Percentiles rank a stretch among this genome's conserved stretches.
These are phyloP conservation scores for Nibea albiflora DNA, from an alignment of 2,113 vertebrate species.

Conservation along the genomic window DNA sequence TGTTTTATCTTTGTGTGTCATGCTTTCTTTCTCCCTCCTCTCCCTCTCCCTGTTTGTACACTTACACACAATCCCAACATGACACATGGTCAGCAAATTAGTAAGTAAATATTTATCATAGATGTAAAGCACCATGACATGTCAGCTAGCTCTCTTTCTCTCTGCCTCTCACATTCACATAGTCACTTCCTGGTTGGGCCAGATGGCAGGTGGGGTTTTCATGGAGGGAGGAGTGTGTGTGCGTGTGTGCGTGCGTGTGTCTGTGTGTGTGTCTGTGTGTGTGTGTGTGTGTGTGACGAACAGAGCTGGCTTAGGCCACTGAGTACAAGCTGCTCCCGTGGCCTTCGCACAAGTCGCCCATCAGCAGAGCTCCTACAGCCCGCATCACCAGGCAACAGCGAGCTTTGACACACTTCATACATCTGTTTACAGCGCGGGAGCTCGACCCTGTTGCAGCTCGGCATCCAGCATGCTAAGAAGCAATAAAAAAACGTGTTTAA, in stretches of 20 bases:
- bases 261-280: conserved; percentile 5
- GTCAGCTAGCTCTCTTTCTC: conserved; percentile 36
- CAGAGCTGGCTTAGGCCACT: conserved; percentile 58
- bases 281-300: conserved; percentile 37
- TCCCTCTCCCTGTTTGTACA: neutral
- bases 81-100: conserved; percentile 64
- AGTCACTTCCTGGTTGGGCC: conserved; percentile 72
- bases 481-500: neutral
- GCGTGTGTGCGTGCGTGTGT: conserved; percentile 25
- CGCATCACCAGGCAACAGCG: conserved; percentile 64
- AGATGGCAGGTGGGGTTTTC: conserved; percentile 78
- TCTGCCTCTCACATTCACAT: conserved; percentile 28
- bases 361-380: conserved; percentile 47
- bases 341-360: conserved; percentile 59
- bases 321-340: conserved; percentile 74
- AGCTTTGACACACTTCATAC: conserved; percentile 28
- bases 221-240: conserved; percentile 38
- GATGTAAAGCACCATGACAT: conserved; percentile 63
- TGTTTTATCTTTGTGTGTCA: conserved; percentile 46
- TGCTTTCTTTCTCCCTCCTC: conserved; percentile 8
- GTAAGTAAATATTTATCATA: conserved; percentile 77
- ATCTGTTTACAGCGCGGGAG: conserved; percentile 8
- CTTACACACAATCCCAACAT: conserved; percentile 34
- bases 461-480: neutral
- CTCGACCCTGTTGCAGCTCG: neutral